Evolutionary conservation across 2,797 vertebrate genomes (phyloP), one percentile per base, ranked within the genome.

Genomic region (Crenuchus spilurus): DNA sequence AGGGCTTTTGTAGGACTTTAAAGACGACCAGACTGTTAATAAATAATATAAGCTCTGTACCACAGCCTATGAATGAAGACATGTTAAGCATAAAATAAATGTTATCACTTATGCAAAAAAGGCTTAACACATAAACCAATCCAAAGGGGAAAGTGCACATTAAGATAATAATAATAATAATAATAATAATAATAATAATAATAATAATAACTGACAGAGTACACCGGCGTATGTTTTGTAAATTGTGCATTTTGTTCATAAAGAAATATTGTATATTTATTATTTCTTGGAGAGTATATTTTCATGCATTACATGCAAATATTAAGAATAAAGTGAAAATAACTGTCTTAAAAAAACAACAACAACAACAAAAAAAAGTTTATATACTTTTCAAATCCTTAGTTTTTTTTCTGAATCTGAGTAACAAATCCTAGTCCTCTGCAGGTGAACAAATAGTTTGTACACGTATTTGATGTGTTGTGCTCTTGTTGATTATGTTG

Each of bases 251-350:
- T 91, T 94, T 99, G 95, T 94, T 94, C 92, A 95, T 95, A 95
- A 95, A 93, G 87, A 91, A 92, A 91, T 94, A 92, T 94, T 96
- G 90, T 94, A 95, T 99, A 99, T 98, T 99, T 99, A 99, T 99
- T 98, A 94, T 78, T 95, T 91, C 83, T 91, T 91, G 84, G 88
- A 94, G 93, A 97, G 91, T 95, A 95, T 96, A 96, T 97, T 95
- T 96, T 95, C 93, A 90, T 94, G 92, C 89, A 84, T 89, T 95
- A n/a, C n/a, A n/a, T 87, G 78, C 85, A 84, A 87, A 80, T 84
- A 87, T 81, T 84, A 77, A 88, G 81, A 82, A 86, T 71, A 83
- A 72, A 84, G 39, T 42, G 28, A 54, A 69, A 39, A n/a, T 26
- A 11, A n/a, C n/a, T n/a, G n/a, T n/a, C n/a, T n/a, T n/a, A n/a